Percentiles rank a stretch among this genome's conserved stretches.
Conservation (phyloP, 1,140 invertebrate species). For the Cydia amplana region DNA sequence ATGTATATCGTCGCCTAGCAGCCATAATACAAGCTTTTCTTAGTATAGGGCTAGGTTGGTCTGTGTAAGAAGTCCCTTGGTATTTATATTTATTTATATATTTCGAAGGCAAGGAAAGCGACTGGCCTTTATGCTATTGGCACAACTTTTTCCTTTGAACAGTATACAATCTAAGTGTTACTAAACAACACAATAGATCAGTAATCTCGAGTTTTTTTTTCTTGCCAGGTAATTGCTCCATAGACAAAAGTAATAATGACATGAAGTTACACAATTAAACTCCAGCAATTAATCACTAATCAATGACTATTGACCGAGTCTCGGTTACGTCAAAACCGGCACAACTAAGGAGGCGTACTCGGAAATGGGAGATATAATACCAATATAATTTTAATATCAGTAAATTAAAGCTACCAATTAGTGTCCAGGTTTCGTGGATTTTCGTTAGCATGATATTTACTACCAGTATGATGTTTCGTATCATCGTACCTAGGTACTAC, state of each 20-base stretch:
- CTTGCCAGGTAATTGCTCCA: neutral
- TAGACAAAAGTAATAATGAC: neutral
- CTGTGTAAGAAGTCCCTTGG: too few species aligned
- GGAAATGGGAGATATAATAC: neutral
- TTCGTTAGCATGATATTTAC: too few species aligned
- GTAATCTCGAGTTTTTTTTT: neutral
- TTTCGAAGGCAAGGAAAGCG: too few species aligned
- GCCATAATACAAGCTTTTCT: too few species aligned
- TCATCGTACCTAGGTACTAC: too few species aligned
- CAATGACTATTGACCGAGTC: slow-evolving; percentile 18
- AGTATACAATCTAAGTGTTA: neutral
- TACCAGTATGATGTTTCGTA: too few species aligned
- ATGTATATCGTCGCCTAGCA: too few species aligned
- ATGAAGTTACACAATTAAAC: slow-evolving; percentile 5
- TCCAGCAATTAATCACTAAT: slow-evolving; percentile 17
- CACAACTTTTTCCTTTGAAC: neutral
- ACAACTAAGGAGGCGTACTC: neutral
- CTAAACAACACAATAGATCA: neutral
- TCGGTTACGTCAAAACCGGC: neutral
- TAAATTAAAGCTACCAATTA: neutral
- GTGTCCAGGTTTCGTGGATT: neutral
- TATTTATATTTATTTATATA: too few species aligned
- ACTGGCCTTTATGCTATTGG: neutral
- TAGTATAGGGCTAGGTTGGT: too few species aligned
- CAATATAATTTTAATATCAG: neutral